Base-by-base conservation (phyloP, 1,140 invertebrate species). In the Gonatopus flavifemur region DNA sequence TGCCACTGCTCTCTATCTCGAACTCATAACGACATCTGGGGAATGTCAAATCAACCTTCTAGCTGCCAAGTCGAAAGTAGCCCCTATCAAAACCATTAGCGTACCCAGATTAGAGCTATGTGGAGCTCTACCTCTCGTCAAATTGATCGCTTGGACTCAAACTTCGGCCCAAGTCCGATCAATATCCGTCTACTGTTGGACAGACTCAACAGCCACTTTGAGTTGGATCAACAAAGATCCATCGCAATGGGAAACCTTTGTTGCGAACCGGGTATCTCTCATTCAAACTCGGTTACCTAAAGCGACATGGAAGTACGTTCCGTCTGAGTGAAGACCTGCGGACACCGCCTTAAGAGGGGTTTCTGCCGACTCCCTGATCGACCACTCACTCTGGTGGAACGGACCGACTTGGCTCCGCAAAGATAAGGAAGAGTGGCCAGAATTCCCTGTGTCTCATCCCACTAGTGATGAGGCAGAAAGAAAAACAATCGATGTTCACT, bases 371-470 rank as follows among this genome's bases (percentile, higher is more conserved):
- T 9, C 38, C 3, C 21, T 52, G 2, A 8, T n/a, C 10, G 36
- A 13, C 0, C 9, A 32, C 30, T 1, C 9, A 1, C 15, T 46
- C 4, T 52, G 50, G 28, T 52, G 42, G 43, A 1, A 35, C 1
- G 43, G 37, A 10, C 50, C 43, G 1, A 1, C 15, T 2, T 52
- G 43, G 50, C 30, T 52, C 4, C 3, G 8, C 1, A 2, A n/a
- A 5, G 21, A 3, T 28, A 3, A 12, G 1, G 8, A 25, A 12
- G 18, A n/a, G 9, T 40, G 28, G 24, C 46, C 24, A 10, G 9
- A 35, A 22, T 22, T 47, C 33, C 6, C 3, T n/a, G 5, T 49
- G 10, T 25, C 45, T 56, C 13, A 49, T 48, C 32, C 39, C 37
- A 35, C 38, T n/a, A 2, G 2, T 21, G 21, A 12, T 40, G 8